Evolutionary conservation across 2,113 vertebrate species (phyloP).

Genomic region (Pituophis catenifer): DNA sequence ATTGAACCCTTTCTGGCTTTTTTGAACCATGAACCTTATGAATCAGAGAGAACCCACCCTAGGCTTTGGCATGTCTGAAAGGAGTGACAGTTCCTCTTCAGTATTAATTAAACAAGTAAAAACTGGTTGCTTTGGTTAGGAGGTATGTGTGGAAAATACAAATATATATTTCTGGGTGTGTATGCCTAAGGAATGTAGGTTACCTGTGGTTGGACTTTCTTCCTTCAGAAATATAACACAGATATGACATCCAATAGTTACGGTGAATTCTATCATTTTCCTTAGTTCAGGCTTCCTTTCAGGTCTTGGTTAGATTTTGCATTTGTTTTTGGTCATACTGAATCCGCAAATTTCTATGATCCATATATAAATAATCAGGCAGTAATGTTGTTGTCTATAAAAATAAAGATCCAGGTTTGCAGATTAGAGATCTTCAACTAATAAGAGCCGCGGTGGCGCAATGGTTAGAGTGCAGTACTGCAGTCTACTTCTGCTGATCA

Average conservation of each 20-base stretch:
- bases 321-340: slow-evolving; percentile 2
- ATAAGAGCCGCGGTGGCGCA: too few relatives aligned
- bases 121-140: slow-evolving; percentile 62
- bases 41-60: slow-evolving; percentile 63
- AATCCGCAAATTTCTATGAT: neutral
- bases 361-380: slow-evolving; percentile 9
- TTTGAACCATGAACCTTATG: slow-evolving; percentile 63
- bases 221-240: slow-evolving; percentile 64
- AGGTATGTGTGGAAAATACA: slow-evolving; percentile 56
- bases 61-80: slow-evolving; percentile 55
- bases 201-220: slow-evolving; percentile 58
- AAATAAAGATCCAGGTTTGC: neutral
- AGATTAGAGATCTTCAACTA: neutral
- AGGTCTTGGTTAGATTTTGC: slow-evolving; percentile 41
- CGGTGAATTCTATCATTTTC: slow-evolving; percentile 49
- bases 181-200: slow-evolving; percentile 63
- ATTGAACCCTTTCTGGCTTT: slow-evolving; percentile 59
- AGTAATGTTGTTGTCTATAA: neutral
- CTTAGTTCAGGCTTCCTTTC: neutral
- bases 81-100: slow-evolving; percentile 55
- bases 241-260: slow-evolving; percentile 60
- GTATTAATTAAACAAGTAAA: slow-evolving; percentile 66
- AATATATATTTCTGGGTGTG: slow-evolving; percentile 50
- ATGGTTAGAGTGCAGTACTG: too few relatives aligned
- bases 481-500: too few relatives aligned